Conservation (phyloP, 2,888 invertebrate species). For the Drosophila atripex region DNA sequence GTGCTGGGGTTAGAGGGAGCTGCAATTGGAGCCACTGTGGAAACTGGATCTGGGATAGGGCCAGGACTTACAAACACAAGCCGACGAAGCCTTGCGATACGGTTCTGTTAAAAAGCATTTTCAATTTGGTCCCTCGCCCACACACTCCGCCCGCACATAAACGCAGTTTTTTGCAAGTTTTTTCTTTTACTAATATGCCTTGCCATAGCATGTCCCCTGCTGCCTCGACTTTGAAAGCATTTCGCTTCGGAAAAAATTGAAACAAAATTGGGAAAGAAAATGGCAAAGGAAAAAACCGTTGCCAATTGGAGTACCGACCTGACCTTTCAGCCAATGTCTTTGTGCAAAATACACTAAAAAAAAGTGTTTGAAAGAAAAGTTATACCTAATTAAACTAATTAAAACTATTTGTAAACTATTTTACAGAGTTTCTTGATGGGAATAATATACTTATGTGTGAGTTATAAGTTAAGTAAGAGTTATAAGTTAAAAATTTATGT, state of each 20-base stretch:
- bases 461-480: too few relatives aligned
- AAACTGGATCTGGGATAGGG: conserved; percentile 5
- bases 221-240: conserved; percentile 53
- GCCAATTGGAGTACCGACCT: conserved; percentile 27
- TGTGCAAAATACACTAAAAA: not conserved
- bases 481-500: not conserved
- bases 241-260: conserved; percentile 32
- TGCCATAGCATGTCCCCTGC: conserved; percentile 19
- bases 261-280: conserved; percentile 49
- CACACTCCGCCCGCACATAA: conserved; percentile 3
- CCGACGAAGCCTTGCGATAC: conserved; percentile 26
- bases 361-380: not conserved
- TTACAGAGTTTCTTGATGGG: not conserved
- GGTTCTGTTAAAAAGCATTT: conserved; percentile 44
- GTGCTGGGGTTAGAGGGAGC: conserved; percentile 46
- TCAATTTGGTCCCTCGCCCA: conserved; percentile 27
- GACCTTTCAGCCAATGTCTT: conserved; percentile 7
- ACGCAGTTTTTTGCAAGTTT: conserved; percentile 38
- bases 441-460: too few relatives aligned
- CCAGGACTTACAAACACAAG: conserved; percentile 17
- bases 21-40: conserved; percentile 13
- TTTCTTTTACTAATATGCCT: conserved; percentile 65
- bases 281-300: conserved; percentile 26
- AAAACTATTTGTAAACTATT: not conserved
- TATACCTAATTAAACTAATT: not conserved